Base-by-base conservation (phyloP, 1,140 invertebrate species). In the Microplitis mediator region DNA sequence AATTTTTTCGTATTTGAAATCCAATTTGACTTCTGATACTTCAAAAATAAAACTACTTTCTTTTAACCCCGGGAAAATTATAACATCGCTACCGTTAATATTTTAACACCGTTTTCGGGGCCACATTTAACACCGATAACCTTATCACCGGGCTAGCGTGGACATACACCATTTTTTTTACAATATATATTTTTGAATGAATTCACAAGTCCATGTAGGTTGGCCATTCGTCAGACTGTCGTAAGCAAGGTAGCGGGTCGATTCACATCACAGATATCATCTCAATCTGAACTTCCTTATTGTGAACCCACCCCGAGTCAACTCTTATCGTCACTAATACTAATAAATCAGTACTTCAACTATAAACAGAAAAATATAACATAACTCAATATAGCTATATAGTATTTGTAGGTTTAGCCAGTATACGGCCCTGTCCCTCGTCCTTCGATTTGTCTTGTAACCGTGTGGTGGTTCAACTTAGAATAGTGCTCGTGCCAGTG, bases 191-290 rank as follows among this genome's bases (percentile, higher is more conserved):
- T 58, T 34, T 31, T 16, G 14, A 34, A 50, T 54, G 23, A 52
- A 54, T 54, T 39, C 3, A 31, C 32, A 35, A 62, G 56, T 60
- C 34, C 34, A 67, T 67, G 32, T 67, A 67, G 65, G 65, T 67
- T 67, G 65, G 65, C 50, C 65, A 67, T 67, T 67, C 16, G 65
- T 67, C 65, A 67, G 65, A 56, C 23, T 67, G 65, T 67, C 51
- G 65, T 39, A 36, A 50, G 39, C n/a, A 45, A 64, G n/a, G 9
- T 50, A 64, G 14, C 34, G 65, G 65, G 51, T 67, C 65, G 65
- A 67, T 67, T 54, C 31, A 13, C 4, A 23, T 23, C 16, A 50
- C 6, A 67, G 65, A 67, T 67, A 67, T 67, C 50, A 67, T 67
- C 65, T 62, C 34, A 35, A 62, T 62, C 6, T 45, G 8, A 45